Conservation (phyloP, 2,888 invertebrate species). For the Polymixis flavicincta region DNA sequence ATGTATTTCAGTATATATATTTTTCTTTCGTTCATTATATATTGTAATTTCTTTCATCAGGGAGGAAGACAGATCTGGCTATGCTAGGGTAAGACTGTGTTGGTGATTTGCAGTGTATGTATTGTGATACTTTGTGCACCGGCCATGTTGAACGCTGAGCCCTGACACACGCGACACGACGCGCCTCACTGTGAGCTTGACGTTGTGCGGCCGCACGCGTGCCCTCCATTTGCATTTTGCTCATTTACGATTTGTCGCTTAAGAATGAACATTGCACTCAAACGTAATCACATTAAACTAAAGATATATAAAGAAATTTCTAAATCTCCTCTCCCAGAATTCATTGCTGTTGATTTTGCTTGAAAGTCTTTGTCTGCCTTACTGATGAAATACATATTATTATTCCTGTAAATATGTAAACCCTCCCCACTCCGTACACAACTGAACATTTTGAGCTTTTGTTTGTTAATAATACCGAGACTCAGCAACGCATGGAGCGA, state of each 20-base stretch:
- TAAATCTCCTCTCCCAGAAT: constrained; percentile 66
- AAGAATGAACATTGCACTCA: constrained; percentile 78
- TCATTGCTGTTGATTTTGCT: constrained; percentile 79
- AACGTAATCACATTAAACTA: constrained; percentile 60
- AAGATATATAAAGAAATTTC: constrained; percentile 54
- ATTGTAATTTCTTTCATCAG: constrained; percentile 89
- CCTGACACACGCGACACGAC: constrained; percentile 43
- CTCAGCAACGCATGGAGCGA: constrained; percentile 85
- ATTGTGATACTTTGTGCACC: constrained; percentile 81
- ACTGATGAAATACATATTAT: constrained; percentile 85
- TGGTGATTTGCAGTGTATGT: constrained; percentile 86
- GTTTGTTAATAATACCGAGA: constrained; percentile 82
- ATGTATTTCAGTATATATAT: constrained; percentile 70
- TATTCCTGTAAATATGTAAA: constrained; percentile 80
- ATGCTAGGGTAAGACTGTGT: constrained; percentile 90
- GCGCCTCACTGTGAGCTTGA: constrained; percentile 74
- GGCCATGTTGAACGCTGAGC: constrained; percentile 56
- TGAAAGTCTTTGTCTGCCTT: constrained; percentile 87
- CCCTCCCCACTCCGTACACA: constrained; percentile 66
- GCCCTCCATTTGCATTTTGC: constrained; percentile 77
- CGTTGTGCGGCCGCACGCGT: constrained; percentile 59
- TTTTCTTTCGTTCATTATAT: constrained; percentile 74
- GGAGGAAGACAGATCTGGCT: constrained; percentile 91
- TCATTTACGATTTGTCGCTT: constrained; percentile 79
- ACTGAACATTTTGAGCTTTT: constrained; percentile 79